Conservation (phyloP, 2,797 vertebrate species). For the Simalia tracyae region DNA sequence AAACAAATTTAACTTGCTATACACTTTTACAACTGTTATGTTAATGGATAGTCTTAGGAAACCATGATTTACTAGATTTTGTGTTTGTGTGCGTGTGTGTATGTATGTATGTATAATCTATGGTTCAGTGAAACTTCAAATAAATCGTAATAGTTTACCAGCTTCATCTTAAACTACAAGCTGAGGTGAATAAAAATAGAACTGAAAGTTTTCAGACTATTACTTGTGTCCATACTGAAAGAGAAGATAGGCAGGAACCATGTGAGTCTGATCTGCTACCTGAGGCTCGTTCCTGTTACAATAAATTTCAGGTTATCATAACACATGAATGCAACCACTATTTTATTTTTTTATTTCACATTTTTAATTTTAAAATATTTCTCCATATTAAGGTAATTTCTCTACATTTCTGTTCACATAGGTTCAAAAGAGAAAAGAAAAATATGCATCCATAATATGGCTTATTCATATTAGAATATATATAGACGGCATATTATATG, state of each 20-base stretch:
- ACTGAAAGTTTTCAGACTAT: not conserved
- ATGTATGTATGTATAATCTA: not conserved
- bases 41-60: not conserved
- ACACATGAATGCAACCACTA: not conserved
- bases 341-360: not conserved
- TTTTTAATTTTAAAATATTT: constrained; percentile 22
- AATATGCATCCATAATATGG: not conserved
- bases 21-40: constrained; percentile 9
- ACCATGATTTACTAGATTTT: not conserved
- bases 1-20: not conserved
- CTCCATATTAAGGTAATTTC: not conserved
- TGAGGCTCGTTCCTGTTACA: not conserved
- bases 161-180: not conserved
- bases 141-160: not conserved
- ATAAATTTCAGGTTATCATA: not conserved
- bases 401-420: constrained; percentile 25
- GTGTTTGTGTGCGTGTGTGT: too few relatives aligned
- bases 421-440: constrained; percentile 35
- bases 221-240: not conserved
- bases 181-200: not conserved
- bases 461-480: not conserved
- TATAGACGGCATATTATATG: not conserved
- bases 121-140: not conserved
- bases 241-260: not conserved
- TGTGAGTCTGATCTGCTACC: not conserved